A percentile compares a stretch with the other conserved stretches of the same genome.
These are phyloP conservation scores for Cossypha dichroa DNA, from an alignment of 2,797 vertebrate genomes.

Conservation along the genomic window DNA sequence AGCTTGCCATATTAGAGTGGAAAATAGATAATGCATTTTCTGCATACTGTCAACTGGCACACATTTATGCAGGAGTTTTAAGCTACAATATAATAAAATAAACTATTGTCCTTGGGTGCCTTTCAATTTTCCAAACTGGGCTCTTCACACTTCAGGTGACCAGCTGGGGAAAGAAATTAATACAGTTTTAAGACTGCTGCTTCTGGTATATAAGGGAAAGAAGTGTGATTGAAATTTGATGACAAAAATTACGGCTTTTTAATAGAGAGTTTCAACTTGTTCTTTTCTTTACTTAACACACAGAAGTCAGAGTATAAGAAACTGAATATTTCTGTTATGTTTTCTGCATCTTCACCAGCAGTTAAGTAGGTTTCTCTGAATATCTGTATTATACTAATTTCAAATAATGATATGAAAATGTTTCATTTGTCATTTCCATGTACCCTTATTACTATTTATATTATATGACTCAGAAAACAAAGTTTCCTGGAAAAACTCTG, in stretches of 20 bases:
- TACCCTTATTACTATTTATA: not conserved
- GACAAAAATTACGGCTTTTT: not conserved
- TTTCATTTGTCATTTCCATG: not conserved
- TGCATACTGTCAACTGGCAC: not conserved
- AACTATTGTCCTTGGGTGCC: not conserved
- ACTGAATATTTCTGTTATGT: not conserved
- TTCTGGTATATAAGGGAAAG: not conserved
- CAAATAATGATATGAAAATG: not conserved
- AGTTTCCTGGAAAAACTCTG: not conserved
- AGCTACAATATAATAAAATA: not conserved
- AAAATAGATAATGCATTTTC: not conserved
- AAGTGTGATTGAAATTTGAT: not conserved
- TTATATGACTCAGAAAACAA: not conserved
- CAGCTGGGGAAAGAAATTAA: not conserved
- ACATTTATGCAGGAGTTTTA: not conserved
- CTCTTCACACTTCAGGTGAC: not conserved
- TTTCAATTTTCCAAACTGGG: not conserved
- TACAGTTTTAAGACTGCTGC: not conserved
- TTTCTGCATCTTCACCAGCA: not conserved
- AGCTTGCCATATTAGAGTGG: not conserved
- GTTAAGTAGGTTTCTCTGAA: not conserved
- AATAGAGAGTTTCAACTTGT: not conserved
- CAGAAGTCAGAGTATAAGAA: not conserved
- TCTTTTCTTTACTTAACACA: not conserved
- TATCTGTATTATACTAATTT: not conserved